Evolutionary conservation across 2,113 vertebrate genomes (phyloP), one percentile per base, ranked within the genome.

Genomic region (Calyptommatus sinebrachiatus): DNA sequence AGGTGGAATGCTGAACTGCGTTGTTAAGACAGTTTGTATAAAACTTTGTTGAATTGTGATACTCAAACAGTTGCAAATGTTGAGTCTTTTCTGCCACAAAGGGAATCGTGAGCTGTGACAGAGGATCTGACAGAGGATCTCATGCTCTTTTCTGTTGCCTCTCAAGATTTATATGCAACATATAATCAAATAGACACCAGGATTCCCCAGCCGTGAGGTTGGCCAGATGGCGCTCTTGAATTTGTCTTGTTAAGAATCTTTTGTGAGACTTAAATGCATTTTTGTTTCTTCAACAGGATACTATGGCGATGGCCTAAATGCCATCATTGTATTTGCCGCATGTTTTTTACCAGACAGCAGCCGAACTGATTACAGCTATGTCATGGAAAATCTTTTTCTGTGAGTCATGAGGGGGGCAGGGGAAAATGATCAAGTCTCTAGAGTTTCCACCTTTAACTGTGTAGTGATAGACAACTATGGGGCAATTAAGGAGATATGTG

Each of bases 371-470:
- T 99, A 99, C 94, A 96, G 95, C 84, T 97, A 98, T 93, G 96
- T 99, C 81, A 99, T 99, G 98, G 98, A 99, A 95, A 98, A 99
- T 87, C 97, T 99, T 93, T 99, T 99, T 87, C 93, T 99, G 98
- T 99, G 91, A 97, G 98, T 97, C 88, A 85, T 89, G 76, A 5
- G 65, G 87, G 80, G n/a, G 61, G 66, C 84, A 83, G 12, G 83
- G 41, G 83, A 57, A 63, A 71, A 85, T 41, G 67, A 83, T 78
- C 69, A 83, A 80, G 75, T 80, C 67, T 83, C 91, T 86, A 75
- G 72, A 84, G 79, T 88, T 88, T 73, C 76, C 77, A 57, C 57
- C 85, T 69, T 29, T 65, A 87, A 82, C 83, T 82, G 46, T 63
- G 24, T 67, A 77, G 45, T 77, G 63, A 83, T 84, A 86, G 35